A percentile compares a stretch with the other conserved stretches of the same genome.
phyloP scores from a whole-genome alignment of 2,113 vertebrate genomes.

The Poecile atricapillus region DNA sequence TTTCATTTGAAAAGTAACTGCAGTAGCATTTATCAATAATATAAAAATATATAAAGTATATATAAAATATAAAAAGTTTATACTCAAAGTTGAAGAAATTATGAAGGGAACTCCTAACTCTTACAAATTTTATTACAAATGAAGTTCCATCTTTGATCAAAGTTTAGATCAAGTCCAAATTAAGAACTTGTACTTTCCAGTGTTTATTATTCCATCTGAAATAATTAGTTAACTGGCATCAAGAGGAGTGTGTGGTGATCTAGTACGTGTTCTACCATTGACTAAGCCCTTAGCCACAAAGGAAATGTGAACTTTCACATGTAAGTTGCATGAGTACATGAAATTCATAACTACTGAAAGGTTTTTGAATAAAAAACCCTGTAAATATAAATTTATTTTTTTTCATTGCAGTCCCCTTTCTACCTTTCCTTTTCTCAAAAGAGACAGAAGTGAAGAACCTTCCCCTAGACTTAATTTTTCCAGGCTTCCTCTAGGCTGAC shows the following conservation, averaged over 20 bases:
- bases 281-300: background rate
- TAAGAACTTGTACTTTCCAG: background rate
- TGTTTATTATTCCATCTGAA: background rate
- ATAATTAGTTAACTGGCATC: background rate
- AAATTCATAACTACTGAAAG: background rate
- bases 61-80: background rate
- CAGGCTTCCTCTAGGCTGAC: background rate
- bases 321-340: background rate
- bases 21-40: background rate
- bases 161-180: background rate
- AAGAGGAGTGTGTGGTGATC: background rate
- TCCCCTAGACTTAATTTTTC: background rate
- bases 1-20: background rate
- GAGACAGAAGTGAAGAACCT: background rate
- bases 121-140: background rate
- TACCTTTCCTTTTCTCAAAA: background rate
- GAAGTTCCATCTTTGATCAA: background rate
- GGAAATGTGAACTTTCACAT: background rate
- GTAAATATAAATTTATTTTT: background rate
- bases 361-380: background rate
- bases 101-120: background rate
- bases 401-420: background rate
- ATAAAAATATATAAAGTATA: background rate
- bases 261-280: background rate
- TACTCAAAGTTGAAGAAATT: accelerated